Evolutionary conservation across 2,113 vertebrate genomes (phyloP), one percentile per base, ranked within the genome.

Genomic region (Saguinus imperator): DNA sequence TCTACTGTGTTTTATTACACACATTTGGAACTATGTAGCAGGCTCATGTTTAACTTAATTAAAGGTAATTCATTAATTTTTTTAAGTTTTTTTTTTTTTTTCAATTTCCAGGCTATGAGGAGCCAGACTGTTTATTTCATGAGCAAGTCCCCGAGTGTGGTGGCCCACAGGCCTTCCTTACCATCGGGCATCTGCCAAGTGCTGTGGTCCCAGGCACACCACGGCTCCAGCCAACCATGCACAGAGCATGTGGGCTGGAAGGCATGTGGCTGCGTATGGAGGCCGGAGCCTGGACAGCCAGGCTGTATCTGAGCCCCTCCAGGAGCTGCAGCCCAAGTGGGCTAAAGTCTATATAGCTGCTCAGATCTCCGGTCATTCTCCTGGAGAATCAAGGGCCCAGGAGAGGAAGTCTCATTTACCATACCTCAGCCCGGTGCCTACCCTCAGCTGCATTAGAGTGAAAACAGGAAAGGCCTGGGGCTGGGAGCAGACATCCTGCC

Each of bases 191-290:
- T 40, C 4, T 6, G 32, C 13, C 12, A 50, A 13, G 21, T 13
- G 48, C 83, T 75, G 40, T 3, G 1, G 72, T 3, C 64, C 70
- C 64, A 25, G 13, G 76, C 23, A 55, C 5, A 32, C 29, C 21
- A 12, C 0, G 6, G 20, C 37, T 68, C 20, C 1, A 25, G 32
- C 10, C 14, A 10, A 75, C 61, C 16, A 8, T 66, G n/a, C 32
- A 6, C 55, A 77, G n/a, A 80, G 55, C 55, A 35, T 20, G 5
- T 2, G 2, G 5, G 9, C 27, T 35, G 61, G 48, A 45, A 40
- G 27, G 32, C 32, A 45, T 0, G 0, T 0, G 27, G 64, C 8
- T 8, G 13, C 48, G 45, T 1, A 5, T 1, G 16, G 52, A 91
- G 57, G 40, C 23, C 4, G 14, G 37, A 14, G 10, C 40, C 23